Base-by-base conservation (phyloP, 2,888 invertebrate species). In the Caenorhabditis panamensis region DNA sequence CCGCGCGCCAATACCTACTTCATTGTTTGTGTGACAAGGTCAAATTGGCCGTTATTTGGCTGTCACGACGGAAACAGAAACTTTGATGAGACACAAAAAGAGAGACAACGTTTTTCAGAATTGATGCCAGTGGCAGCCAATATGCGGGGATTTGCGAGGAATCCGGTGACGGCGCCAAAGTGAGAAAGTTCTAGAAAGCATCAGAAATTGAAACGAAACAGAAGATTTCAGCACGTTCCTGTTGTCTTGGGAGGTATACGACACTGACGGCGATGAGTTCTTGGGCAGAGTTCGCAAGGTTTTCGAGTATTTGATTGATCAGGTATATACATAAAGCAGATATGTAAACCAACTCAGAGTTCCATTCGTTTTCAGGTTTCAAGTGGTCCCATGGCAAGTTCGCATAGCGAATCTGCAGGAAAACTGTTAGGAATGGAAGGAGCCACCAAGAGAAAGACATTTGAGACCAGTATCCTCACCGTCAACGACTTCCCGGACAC, bases 111-210 rank as follows among this genome's bases (percentile, higher is more conserved):
- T n/a, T 36, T 69, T 81, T 54, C 72, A 83, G 83, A 83, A 69
- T 47, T 80, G 56, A 76, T 75, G 69, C 79, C 71, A 8, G 66
- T 77, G 9, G 64, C 76, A 4, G 56, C 81, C 1, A 64, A 64
- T 20, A 69, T 69, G 66, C 59, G 83, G 9, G 79, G 72, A 47
- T 72, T 67, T 18, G 66, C 61, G 6, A 79, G 83, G 69, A 83
- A 83, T 73, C 83, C 83, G 20, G 79, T 79, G 13, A 75, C 56
- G 13, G 78, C 79, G 20, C 79, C 83, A n/a, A 83, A 81, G 83
- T 83, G 36, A 73, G 63, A 64, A 31, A 37, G 0, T 2, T n/a
- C n/a, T n/a, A 31, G 31, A 31, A 6, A 9, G 31, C 4, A 31
- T 4, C 9, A 9, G 31, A 8, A 36, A 16, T 24, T 13, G 47